Evolutionary conservation across 2,113 vertebrate genomes (phyloP), one percentile per base, ranked within the genome.

Genomic region (Macaca mulatta): DNA sequence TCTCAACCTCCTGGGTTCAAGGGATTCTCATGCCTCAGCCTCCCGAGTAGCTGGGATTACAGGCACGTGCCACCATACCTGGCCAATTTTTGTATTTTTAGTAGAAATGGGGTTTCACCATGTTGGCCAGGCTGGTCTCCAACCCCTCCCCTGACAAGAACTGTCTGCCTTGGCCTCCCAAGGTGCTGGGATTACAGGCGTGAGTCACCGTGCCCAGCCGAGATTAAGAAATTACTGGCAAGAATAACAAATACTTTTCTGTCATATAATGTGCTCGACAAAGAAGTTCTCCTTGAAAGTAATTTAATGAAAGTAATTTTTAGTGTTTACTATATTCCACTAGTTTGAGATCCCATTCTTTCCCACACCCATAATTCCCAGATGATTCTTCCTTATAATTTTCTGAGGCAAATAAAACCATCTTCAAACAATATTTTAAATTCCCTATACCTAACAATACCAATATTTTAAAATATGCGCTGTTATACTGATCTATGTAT

Each of bases 301-400:
- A 64, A 64, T 30, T 97, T 35, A 87, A 91, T 90, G 20, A 92
- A 91, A 94, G 55, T 38, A 96, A 92, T 91, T 59, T 97, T 91
- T 48, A 89, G 48, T 89, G 25, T 91, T 79, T 43, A 81, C 27
- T 52, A 57, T 92, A 89, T 79, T 83, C 25, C 12, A 55, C 48
- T 43, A 81, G 52, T 64, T n/a, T 74, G 55, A 89, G 20, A 72
- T 52, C 38, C 20, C 35, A 75, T 72, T 86, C 38, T 77, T 78
- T 18, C 23, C 52, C 43, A 93, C 17, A 85, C 16, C 18, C 11
- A 25, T 61, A 92, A 88, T 67, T 82, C 17, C 64, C 16, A 85
- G 20, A 57, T 84, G 18, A 77, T 11, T 10, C 5, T 77, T 82
- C 30, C 8, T 92, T 94, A 43, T 50, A 83, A 55, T 77, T 87